These are phyloP conservation scores for Chymomyza amoena DNA, from an alignment of 2,888 invertebrate genomes.

Conservation along the genomic window DNA sequence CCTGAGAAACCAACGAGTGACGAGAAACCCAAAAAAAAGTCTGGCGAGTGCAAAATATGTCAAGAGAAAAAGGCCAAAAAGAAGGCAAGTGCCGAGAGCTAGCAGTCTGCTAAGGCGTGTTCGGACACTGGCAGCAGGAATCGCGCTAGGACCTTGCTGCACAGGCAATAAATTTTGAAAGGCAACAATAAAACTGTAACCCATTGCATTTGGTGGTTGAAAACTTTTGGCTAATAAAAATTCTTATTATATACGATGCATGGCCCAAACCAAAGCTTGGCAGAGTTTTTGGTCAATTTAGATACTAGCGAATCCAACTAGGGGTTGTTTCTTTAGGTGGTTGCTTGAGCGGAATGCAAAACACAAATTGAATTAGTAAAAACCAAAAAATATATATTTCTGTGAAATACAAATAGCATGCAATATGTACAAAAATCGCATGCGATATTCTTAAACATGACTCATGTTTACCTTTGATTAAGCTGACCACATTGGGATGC, in stretches of 20 bases:
- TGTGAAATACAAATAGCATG: background rate
- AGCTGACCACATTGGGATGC: conserved; percentile 95
- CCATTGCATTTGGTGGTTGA: background rate
- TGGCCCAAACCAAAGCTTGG: background rate
- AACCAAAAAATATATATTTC: background rate
- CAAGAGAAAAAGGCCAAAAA: background rate
- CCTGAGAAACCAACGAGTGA: background rate
- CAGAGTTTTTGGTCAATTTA: background rate
- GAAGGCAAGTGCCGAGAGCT: background rate
- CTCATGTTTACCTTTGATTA: conserved; percentile 90
- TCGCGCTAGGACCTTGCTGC: too few species aligned
- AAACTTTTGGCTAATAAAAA: conserved; percentile 1
- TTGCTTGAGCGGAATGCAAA: background rate
- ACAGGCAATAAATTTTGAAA: too few species aligned
- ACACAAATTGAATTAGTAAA: conserved; percentile 1
- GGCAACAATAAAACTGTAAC: background rate
- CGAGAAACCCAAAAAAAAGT: background rate
- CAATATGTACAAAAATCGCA: background rate
- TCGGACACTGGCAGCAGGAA: too few species aligned
- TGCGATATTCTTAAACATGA: background rate
- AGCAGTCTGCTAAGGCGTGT: background rate
- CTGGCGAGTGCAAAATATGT: background rate
- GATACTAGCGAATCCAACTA: background rate
- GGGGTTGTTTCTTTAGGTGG: background rate
- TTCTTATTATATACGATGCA: background rate